phyloP scores from a whole-genome alignment of 2,888 invertebrate species.

The Tipula unca region DNA sequence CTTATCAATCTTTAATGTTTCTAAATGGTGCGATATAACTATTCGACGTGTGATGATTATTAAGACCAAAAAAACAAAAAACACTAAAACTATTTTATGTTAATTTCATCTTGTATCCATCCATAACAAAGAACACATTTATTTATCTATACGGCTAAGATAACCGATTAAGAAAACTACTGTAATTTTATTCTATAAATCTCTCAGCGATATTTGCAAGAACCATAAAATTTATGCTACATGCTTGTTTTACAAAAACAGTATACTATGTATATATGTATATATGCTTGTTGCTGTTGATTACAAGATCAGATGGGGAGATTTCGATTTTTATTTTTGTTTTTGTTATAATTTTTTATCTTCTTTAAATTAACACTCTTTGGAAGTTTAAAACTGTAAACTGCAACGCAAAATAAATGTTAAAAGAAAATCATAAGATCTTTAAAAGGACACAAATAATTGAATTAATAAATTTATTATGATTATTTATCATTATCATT shows the following conservation, averaged over 20 bases:
- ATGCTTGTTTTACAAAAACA: constrained; percentile 9
- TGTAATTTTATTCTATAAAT: not conserved
- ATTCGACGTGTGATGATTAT: not conserved
- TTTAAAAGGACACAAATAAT: not conserved
- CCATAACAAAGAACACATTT: not conserved
- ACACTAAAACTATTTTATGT: not conserved
- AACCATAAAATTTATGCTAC: constrained; percentile 15
- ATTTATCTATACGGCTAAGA: not conserved
- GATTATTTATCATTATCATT: not conserved
- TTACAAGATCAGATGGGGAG: not conserved
- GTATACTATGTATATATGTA: not conserved
- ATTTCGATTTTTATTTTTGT: not conserved
- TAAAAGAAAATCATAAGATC: not conserved
- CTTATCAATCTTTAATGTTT: not conserved
- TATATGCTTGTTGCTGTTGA: not conserved
- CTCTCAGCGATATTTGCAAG: not conserved
- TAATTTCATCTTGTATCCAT: not conserved
- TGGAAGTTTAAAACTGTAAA: not conserved
- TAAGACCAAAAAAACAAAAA: not conserved
- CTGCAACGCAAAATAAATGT: not conserved
- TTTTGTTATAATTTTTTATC: not conserved
- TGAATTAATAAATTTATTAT: not conserved
- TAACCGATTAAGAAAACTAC: not conserved
- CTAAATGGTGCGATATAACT: not conserved
- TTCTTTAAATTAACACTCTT: not conserved